A percentile compares a stretch with the other conserved stretches of the same genome.
phyloP scores from a whole-genome alignment of 2,113 vertebrate genomes.

The Acrocephalus arundinaceus region DNA sequence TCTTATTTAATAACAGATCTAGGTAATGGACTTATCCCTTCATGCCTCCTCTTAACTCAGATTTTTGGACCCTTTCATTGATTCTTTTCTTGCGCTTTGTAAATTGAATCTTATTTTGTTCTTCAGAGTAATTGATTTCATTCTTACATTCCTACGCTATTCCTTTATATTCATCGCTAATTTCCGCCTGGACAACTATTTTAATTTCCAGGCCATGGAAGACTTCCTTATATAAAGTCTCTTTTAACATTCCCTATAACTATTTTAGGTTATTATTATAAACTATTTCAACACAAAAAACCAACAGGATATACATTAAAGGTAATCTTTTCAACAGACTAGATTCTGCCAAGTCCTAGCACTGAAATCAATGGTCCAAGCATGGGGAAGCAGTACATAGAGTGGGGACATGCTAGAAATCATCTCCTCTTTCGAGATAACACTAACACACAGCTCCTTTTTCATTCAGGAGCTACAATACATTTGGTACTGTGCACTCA shows the following conservation, averaged over 20 bases:
- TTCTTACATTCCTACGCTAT: neutral
- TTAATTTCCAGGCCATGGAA: neutral
- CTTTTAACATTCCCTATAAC: neutral
- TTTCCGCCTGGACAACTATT: neutral
- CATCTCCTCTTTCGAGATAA: neutral
- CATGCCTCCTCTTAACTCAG: neutral
- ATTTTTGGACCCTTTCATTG: neutral
- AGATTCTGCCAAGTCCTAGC: neutral
- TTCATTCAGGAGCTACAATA: neutral
- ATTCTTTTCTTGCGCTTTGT: neutral
- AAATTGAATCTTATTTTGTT: conserved; percentile 1
- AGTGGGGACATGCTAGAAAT: neutral
- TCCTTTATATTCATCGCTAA: neutral
- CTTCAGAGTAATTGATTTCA: neutral
- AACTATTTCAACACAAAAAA: neutral
- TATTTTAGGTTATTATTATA: neutral
- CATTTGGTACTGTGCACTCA: neutral
- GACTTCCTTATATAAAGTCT: neutral
- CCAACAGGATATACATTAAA: neutral
- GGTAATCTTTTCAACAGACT: neutral
- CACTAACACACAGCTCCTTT: neutral
- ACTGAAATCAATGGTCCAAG: neutral
- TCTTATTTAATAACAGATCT: conserved; percentile 2
- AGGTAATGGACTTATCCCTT: neutral
- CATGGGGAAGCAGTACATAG: neutral